Conservation (phyloP, 2,113 vertebrate species). For the Trochalopteron elliotii region DNA sequence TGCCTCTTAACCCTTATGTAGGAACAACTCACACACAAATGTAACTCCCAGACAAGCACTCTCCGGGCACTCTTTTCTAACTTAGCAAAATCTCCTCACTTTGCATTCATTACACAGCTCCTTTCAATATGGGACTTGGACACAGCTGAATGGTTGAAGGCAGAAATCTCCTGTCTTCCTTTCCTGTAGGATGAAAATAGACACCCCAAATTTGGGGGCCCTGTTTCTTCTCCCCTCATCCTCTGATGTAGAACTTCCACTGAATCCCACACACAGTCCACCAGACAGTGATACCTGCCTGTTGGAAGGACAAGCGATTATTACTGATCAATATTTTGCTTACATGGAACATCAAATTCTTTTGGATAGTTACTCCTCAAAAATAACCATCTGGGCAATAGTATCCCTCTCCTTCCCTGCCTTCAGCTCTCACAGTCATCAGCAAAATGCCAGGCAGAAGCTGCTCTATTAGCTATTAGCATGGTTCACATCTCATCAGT, state of each 20-base stretch:
- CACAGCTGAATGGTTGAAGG: background rate
- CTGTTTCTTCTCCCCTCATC: background rate
- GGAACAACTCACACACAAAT: background rate
- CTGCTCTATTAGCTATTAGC: background rate
- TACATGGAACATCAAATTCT: background rate
- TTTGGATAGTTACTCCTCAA: background rate
- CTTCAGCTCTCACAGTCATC: background rate
- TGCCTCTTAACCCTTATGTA: background rate
- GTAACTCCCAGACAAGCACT: background rate
- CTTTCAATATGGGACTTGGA: background rate
- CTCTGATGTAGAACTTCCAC: background rate
- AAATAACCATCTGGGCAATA: background rate
- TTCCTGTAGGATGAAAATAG: background rate
- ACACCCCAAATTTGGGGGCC: background rate
- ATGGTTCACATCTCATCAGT: background rate
- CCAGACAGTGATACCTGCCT: background rate
- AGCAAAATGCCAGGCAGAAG: background rate
- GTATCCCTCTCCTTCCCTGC: background rate
- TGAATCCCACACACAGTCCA: background rate
- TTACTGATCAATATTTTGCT: background rate
- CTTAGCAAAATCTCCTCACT: background rate
- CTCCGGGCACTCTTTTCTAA: background rate
- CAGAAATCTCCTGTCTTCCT: background rate
- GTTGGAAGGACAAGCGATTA: background rate
- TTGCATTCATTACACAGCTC: background rate